Base-by-base conservation (phyloP, 2,888 invertebrate species). In the Norana najaformis region DNA sequence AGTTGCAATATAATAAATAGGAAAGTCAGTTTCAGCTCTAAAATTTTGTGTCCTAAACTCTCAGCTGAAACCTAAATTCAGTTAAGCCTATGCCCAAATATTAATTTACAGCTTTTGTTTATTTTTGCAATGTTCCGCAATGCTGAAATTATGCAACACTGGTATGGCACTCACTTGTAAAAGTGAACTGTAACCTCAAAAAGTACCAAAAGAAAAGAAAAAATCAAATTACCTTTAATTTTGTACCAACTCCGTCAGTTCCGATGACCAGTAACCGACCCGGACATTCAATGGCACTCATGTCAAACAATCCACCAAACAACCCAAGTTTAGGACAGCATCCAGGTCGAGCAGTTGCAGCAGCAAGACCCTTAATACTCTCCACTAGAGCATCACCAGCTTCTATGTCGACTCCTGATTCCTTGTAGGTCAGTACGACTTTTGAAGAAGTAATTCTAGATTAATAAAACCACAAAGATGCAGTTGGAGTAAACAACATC, bases 201-300 rank as follows among this genome's bases (percentile, higher is more conserved):
- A 69, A 69, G n/a, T n/a, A 30, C 69, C 30, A 69, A 0, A n/a
- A 69, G 69, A 53, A 53, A 53, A 30, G 30, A 11, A 69, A n/a
- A n/a, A n/a, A 0, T n/a, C 30, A 69, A 69, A 30, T n/a, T 16
- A 98, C 97, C 96, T 98, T 98, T 2, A 99, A 96, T 95, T 99
- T 99, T 13, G 99, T 98, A 1, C 99, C 99, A 85, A 99, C 98
- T 0, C 99, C 99, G 94, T 98, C 98, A 0, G 98, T 98, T 0
- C 98, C 98, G 91, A 98, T 97, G 34, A 99, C 98, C 1, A 99
- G 95, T 36, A 98, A 96, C 0, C 98, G 98, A 94, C 98, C 97
- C 92, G 96, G 96, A 92, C 96, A 96, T 0, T 97, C 97, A 16
- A 96, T 96, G 90, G 96, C 97, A 89, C 93, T 93, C 89, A 92